Base-by-base conservation (phyloP, 2,888 invertebrate genomes). In the Trichacis sp. region DNA sequence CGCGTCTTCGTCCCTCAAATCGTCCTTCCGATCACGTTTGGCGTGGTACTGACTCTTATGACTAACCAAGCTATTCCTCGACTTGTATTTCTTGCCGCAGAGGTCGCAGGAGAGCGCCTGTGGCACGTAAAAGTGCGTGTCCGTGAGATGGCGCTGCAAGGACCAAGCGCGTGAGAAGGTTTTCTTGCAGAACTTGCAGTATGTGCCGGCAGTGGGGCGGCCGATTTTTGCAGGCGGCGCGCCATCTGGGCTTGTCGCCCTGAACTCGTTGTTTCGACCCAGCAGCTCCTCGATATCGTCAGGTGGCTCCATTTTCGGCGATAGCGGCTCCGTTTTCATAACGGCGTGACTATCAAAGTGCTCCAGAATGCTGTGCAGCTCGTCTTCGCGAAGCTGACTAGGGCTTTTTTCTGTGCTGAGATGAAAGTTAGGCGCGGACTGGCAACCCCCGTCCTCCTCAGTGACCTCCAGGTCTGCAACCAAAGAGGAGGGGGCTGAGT, bases 81-180 rank as follows among this genome's bases (percentile, higher is more conserved):
- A 86, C 53, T 86, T 84, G 77, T 86, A 86, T 54, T 81, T 84
- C 48, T 85, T 80, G 60, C 86, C 86, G 75, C 86, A 87, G 49
- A 84, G 81, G 65, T 86, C 85, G 72, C 86, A 87, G 17, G 84
- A 81, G 42, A 85, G 75, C 56, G 85, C 84, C 70, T 85, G 86
- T 20, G 85, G 85, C 63, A 85, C 84, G 76, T 85, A 86, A 74
- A 84, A 86, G 72, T 86, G 86, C 42, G 85, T 85, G 74, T 86
- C 86, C 43, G 85, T 81, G 76, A 87, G 79, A 72, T 87, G 87
- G 64, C 86, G 84, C 76, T 86, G 86, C 8, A 86, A 78, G 40
- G 86, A 87, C 86, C 86, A 86, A 19, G 84, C 84, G 43, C 86
- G 81, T 14, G 87, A 85, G 75, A 87, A 87, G 56, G 83, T 84